Conservation (phyloP, 2,797 vertebrate species). For the Smutsia gigantea region DNA sequence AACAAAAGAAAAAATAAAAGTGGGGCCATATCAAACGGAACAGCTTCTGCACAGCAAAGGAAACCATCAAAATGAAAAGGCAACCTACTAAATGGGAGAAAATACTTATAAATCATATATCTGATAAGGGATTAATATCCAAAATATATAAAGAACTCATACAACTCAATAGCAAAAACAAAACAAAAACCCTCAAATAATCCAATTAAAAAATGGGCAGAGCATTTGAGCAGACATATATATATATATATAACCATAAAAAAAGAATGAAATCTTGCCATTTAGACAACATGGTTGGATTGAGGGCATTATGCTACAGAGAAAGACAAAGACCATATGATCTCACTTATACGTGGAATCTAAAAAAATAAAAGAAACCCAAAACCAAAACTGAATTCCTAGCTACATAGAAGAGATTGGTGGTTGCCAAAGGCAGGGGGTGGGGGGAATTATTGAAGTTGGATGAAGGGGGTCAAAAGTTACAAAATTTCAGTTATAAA, state of each 20-base stretch:
- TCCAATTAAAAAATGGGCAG: neutral
- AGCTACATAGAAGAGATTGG: neutral
- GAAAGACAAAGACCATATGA: neutral
- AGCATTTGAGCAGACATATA: neutral
- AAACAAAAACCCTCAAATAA: too few species aligned
- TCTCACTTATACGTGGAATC: neutral
- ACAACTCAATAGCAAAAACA: neutral
- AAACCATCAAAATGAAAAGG: neutral
- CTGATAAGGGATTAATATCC: neutral
- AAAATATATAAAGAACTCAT: neutral
- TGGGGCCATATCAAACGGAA: neutral
- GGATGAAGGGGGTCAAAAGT: neutral
- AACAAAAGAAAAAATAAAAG: neutral
- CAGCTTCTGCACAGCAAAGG: neutral
- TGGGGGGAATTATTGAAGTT: neutral
- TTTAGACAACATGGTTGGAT: neutral
- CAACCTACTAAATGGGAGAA: neutral
- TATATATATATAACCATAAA: neutral
- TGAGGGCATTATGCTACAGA: neutral
- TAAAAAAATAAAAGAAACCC: too few species aligned
- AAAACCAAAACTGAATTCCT: neutral
- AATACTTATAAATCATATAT: neutral
- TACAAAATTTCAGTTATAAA: neutral
- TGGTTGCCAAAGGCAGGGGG: neutral
- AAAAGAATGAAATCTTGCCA: neutral